Percentiles rank a stretch among this genome's conserved stretches.
phyloP scores from a whole-genome alignment of 2,888 invertebrate genomes.

The Chironomus tentans region DNA sequence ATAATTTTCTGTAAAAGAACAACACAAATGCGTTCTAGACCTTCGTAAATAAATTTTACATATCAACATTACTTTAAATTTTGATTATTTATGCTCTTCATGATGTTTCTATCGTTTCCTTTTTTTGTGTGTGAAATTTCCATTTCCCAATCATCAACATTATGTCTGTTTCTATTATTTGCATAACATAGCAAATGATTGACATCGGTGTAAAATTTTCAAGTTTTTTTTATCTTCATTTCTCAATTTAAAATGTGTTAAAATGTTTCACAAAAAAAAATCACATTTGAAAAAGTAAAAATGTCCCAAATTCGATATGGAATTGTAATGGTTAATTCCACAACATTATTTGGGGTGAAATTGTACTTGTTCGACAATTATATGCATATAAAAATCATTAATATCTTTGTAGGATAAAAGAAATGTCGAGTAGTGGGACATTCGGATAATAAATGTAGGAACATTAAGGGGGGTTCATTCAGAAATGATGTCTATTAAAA shows the following conservation, averaged over 20 bases:
- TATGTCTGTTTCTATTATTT: not conserved
- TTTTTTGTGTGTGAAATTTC: not conserved
- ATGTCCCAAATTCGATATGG: not conserved
- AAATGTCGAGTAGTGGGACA: not conserved
- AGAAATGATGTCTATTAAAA: too few species aligned
- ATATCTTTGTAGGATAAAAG: not conserved
- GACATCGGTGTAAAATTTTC: not conserved
- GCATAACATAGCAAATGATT: not conserved
- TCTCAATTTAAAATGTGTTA: not conserved
- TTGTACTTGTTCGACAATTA: not conserved
- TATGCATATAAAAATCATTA: not conserved
- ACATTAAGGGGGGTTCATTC: too few species aligned
- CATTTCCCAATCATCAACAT: too few species aligned
- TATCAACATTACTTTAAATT: too few species aligned
- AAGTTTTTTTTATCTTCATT: not conserved
- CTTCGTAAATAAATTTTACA: too few species aligned
- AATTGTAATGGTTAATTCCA: not conserved
- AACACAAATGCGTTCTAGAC: too few species aligned
- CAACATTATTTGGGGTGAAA: not conserved
- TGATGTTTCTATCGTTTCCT: not conserved
- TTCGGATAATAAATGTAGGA: not conserved
- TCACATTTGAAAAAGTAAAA: too few species aligned
- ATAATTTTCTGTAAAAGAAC: too few species aligned
- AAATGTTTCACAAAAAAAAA: too few species aligned
- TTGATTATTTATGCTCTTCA: not conserved